Evolutionary conservation across 2,113 vertebrate genomes (phyloP), one percentile per base, ranked within the genome.

Genomic region (Pelmatolapia mariae): DNA sequence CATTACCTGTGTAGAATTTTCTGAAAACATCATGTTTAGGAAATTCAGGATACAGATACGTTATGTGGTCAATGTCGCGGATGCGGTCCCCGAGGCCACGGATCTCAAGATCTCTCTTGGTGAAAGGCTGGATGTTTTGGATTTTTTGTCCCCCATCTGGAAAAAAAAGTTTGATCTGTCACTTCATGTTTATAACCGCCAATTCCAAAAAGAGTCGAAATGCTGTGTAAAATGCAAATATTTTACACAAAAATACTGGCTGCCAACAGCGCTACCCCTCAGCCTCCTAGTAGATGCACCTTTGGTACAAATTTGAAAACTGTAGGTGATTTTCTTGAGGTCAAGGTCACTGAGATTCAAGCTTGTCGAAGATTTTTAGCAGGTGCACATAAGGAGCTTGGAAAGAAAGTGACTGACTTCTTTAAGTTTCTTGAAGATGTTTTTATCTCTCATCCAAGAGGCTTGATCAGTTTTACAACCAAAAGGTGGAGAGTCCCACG

Each of bases 121-220:
- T 98, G 94, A 99, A 99, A 6, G 98, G 98, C 89, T 98, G 97
- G 89, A 99, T 99, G 87, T 99, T 99, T 94, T 98, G 98, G 85
- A 99, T 97, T 92, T 97, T 98, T 89, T 97, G 94, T 86, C 96
- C 95, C 16, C 98, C 98, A 96, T 88, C 95, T 97, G 29, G 50
- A 3, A 47, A 10, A 53, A 45, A 24, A 53, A 33, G 12, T 7
- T 29, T 29, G 22, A 83, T 43, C 8, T 66, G 56, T 80, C 29
- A 88, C 19, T 52, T 16, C 2, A 68, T 29, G 38, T 45, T 10
- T 45, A 73, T 13, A 73, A 26, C 12, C 0, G 1, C 36, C 13
- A 26, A 73, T 18, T 45, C 22, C 66, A 16, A 73, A 73, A 73
- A 0, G 5, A 71, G 66, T 24, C 3, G 1, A 15, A 40, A 66